Base-by-base conservation (phyloP, 23 tunicate genomes). In the Diplosoma virens region DNA sequence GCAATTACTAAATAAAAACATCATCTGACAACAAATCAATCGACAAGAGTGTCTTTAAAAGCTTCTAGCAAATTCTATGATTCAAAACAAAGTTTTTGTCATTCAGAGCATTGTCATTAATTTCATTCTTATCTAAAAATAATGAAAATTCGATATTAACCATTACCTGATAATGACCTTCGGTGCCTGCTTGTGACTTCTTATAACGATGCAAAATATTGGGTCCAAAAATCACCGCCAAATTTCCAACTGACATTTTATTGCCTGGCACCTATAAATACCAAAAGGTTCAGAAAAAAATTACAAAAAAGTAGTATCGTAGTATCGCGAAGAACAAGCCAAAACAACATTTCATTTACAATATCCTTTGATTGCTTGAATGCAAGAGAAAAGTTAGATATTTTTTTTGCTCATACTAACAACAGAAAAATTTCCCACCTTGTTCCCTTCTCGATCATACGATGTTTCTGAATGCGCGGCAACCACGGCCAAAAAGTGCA, bases 181-280 rank as follows among this genome's bases (percentile, higher is more conserved):
- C 88, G 60, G 45, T 35, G 50, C 59, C 59, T 4, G 80, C 46
- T 37, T 73, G 84, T 18, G 79, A 61, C 26, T 68, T 41, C 30
- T 92, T 92, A 67, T 73, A 50, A 7, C 88, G 80, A 61, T 92
- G 97, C 58, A 92, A 33, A 18, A 92, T 76, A 69, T 92, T 92
- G 0, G 97, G 97, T 16, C 97, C 97, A 60, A 92, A 92, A 35
- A 92, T 92, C 0, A 80, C 76, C 21, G 97, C 83, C 11, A 92
- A 59, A 37, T 92, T 92, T 18, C 65, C 20, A 25, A 85, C 59
- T 11, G 36, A 33, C 97, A 92, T 92, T 76, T 92, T 92, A 76
- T 92, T 92, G 0, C 97, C 97, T 7, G 70, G 64, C 25, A 92
- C 80, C 97, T 90, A 47, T 68, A 9, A 21, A n/a, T n/a, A n/a